These are phyloP conservation scores for Drosophila grimshawi DNA, from an alignment of 1,140 invertebrate species.

Conservation along the genomic window DNA sequence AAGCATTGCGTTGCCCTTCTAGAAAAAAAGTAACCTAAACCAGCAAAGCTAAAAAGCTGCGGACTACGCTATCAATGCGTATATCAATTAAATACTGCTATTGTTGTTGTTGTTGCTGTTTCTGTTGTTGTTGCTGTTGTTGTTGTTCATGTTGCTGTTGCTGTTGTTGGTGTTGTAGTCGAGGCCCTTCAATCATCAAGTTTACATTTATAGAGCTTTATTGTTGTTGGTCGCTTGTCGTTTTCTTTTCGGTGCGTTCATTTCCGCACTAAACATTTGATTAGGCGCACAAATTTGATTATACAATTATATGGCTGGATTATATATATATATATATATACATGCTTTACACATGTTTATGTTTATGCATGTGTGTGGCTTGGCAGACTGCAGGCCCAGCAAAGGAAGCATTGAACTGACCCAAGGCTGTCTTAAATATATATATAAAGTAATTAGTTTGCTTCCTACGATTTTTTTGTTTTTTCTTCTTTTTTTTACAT, in stretches of 20 bases:
- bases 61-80: constrained; percentile 65
- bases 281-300: constrained; percentile 37
- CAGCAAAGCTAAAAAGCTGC: constrained; percentile 23
- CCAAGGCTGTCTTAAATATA: constrained; percentile 30
- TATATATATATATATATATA: not conserved
- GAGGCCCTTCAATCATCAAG: constrained; percentile 69
- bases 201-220: constrained; percentile 49
- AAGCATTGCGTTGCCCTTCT: constrained; percentile 47
- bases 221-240: constrained; percentile 24
- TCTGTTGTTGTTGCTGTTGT: constrained; percentile 41
- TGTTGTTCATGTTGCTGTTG: constrained; percentile 22
- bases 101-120: constrained; percentile 43
- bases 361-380: not conserved
- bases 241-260: constrained; percentile 46
- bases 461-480: not conserved
- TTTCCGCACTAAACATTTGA: constrained; percentile 63
- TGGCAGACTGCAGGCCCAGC: constrained; percentile 13
- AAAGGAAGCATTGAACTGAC: constrained; percentile 46
- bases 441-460: constrained; percentile 7
- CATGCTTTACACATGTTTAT: constrained; percentile 1
- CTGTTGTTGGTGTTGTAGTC: constrained; percentile 40
- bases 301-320: constrained; percentile 13
- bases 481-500: not conserved
- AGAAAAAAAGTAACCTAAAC: constrained; percentile 15
- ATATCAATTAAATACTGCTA: constrained; percentile 68